Evolutionary conservation across 2,888 invertebrate genomes (phyloP), one percentile per base, ranked within the genome.

Genomic region (Crematogaster levior): DNA sequence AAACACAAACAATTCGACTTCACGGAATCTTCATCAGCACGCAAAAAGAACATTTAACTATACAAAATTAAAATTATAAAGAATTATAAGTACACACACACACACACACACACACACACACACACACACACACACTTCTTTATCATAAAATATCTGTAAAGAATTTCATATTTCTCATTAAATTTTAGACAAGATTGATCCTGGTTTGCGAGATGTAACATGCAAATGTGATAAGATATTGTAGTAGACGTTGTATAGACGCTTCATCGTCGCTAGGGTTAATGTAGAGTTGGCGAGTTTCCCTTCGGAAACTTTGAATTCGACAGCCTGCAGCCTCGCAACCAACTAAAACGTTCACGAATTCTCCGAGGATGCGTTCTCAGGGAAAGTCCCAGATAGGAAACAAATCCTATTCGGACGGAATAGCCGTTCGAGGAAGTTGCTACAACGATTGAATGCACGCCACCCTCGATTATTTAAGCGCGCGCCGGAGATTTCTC

Each of bases 391-490:
- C 56, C 70, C 56, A n/a, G 70, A 56, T 68, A 77, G 77, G 68
- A 77, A 77, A 70, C 65, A 58, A 82, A 82, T 82, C 66, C 77
- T 84, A 87, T 90, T 84, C 86, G 84, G 75, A 74, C 53, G 61
- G 72, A 85, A 85, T 75, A 66, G 84, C 83, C 86, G 72, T 70
- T 83, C 83, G 56, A 65, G 81, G 63, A 65, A 85, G 81, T 40
- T 56, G 56, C 81, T 81, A 43, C 79, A 81, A 83, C 86, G 86
- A 88, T 88, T 85, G 86, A 87, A 89, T 88, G 87, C 86, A 85
- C 84, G 77, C 84, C 81, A 77, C 66, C 73, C 70, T 85, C 83
- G 82, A 89, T 87, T 89, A 90, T 89, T 90, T 89, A 86, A 84
- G 85, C 81, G 68, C 61, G 56, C 66, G 34, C 79, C 80, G 73